Conservation (phyloP, 2,888 invertebrate genomes). For the Trichacis sp. region DNA sequence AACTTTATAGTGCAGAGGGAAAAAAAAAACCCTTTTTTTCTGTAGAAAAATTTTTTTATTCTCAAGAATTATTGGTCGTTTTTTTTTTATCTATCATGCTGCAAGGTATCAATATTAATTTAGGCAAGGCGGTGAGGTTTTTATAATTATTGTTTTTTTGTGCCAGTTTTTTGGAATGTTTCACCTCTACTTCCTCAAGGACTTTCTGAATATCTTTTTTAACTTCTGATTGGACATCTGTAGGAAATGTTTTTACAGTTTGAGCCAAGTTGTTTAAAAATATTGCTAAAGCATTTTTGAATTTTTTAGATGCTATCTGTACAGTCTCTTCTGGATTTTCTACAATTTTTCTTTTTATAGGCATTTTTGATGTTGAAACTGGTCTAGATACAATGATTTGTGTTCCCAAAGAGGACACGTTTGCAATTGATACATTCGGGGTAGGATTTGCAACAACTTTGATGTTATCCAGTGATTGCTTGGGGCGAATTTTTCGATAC, state of each 20-base stretch:
- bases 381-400: conserved; percentile 38
- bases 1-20: no score
- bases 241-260: conserved; percentile 58
- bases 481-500: conserved; percentile 59
- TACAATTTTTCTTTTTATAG: conserved; percentile 33
- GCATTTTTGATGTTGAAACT: conserved; percentile 17
- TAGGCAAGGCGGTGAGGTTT: conserved; percentile 61
- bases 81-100: conserved; percentile 61
- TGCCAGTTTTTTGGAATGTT: conserved; percentile 29
- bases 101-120: conserved; percentile 63
- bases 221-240: conserved; percentile 58
- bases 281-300: conserved; percentile 54
- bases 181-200: conserved; percentile 58
- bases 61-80: not conserved
- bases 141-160: conserved; percentile 50
- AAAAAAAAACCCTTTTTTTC: no score
- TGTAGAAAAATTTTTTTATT: not conserved
- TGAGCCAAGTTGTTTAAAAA: conserved; percentile 63
- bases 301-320: conserved; percentile 25
- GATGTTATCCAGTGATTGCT: conserved; percentile 18
- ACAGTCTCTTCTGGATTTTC: conserved; percentile 11
- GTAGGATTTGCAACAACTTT: conserved; percentile 11
- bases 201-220: conserved; percentile 64
- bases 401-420: conserved; percentile 15
- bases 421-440: conserved; percentile 14